Evolutionary conservation across 2,888 invertebrate genomes (phyloP), one percentile per base, ranked within the genome.

Genomic region (Mystacides longicornis): DNA sequence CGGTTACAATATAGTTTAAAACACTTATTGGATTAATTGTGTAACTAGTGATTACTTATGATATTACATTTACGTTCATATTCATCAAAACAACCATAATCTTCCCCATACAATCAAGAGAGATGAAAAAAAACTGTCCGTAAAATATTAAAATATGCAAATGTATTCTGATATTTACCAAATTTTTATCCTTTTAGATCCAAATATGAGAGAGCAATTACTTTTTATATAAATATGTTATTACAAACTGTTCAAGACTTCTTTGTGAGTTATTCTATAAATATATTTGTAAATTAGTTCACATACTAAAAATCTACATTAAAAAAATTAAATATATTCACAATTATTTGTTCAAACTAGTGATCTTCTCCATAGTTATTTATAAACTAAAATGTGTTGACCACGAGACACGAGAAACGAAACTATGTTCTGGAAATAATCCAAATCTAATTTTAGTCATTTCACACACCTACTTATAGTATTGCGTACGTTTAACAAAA

Each of bases 341-440:
- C n/a, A 37, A 37, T 37, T 37, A 37, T 37, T 37, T 37, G 37
- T 37, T n/a, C 37, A 37, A 37, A 37, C 37, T 37, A 14, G 37
- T 37, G 37, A 14, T 37, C n/a, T 37, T 37, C 27, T 21, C 14
- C 31, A 27, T 52, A 18, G 23, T 46, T 47, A 46, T 47, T 20
- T 45, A 52, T 52, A 52, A 21, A 46, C 43, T 45, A 9, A 47
- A 23, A 52, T 20, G 52, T 52, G 45, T 31, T 52, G 47, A 52
- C 52, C 52, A 43, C 51, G 47, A 48, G 48, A 52, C 52, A 52
- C 47, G 27, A 45, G 52, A 49, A 49, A 53, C 37, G 22, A 23
- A 49, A 53, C 53, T 22, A 45, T 37, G 37, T 37, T 37, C 45
- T 49, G 53, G 49, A 53, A 33, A 20, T 16, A 3, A 22, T 33